Evolutionary conservation across 2,888 invertebrate genomes (phyloP).

Genomic region (Fragum whitleyi): DNA sequence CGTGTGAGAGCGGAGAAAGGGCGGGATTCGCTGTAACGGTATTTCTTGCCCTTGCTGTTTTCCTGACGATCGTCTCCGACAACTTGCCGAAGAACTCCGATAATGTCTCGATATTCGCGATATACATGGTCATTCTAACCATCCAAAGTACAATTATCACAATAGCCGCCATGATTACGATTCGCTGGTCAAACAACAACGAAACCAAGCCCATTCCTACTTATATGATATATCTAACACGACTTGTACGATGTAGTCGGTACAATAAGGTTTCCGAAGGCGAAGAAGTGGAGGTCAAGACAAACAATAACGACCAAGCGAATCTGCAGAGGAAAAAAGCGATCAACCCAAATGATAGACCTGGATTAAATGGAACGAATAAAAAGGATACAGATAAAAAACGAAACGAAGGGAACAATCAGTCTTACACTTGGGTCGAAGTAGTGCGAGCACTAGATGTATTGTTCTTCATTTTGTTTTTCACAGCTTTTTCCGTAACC

Average conservation of each 20-base stretch:
- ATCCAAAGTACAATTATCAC: constrained; percentile 1
- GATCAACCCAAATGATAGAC: not conserved
- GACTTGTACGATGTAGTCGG: not conserved
- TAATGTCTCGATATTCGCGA: not conserved
- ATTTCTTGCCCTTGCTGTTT: constrained; percentile 1
- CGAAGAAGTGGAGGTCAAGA: not conserved
- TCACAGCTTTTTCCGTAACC: not conserved
- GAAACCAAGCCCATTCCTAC: not conserved
- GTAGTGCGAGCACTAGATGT: not conserved
- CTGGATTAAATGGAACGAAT: not conserved
- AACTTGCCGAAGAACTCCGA: not conserved
- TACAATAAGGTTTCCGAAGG: not conserved
- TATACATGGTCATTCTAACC: not conserved
- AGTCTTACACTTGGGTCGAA: not conserved
- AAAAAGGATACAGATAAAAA: not conserved
- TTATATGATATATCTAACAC: not conserved
- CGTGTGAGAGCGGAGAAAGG: constrained; percentile 9
- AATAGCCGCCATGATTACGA: not conserved
- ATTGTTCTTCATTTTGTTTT: not conserved
- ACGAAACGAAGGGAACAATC: not conserved
- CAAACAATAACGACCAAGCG: not conserved
- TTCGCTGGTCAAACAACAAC: constrained; percentile 1
- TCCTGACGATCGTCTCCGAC: not conserved
- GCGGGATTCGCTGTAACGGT: not conserved
- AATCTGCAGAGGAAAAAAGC: not conserved